Evolutionary conservation across 2,888 invertebrate species (phyloP).

Genomic region (Tanaodytes sp.): DNA sequence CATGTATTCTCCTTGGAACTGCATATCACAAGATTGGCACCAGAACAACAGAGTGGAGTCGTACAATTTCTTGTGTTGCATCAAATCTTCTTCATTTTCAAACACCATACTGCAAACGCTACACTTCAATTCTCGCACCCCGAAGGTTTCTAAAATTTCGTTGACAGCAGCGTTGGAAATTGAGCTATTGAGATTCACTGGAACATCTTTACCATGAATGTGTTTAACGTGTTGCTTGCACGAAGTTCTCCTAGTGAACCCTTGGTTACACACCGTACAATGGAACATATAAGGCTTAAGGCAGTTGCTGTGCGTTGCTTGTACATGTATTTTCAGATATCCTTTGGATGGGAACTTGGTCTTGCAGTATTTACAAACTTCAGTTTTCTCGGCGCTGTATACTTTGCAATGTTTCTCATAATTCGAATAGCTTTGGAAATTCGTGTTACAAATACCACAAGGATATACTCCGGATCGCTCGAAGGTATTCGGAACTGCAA

Average conservation of each 20-base stretch:
- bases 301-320: constrained; percentile 23
- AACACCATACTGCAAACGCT: constrained; percentile 32
- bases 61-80: constrained; percentile 24
- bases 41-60: constrained; percentile 11
- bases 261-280: constrained; percentile 43
- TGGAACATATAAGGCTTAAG: neutral
- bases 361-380: constrained; percentile 18
- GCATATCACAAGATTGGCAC: constrained; percentile 32
- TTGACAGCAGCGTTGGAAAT: neutral
- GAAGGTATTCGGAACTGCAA: neutral
- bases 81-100: constrained; percentile 32
- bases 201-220: constrained; percentile 30
- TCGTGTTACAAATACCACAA: constrained; percentile 32
- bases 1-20: constrained; percentile 38
- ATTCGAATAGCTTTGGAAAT: constrained; percentile 38
- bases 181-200: neutral
- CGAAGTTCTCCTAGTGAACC: constrained; percentile 17
- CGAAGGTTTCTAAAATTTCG: neutral
- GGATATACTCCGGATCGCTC: constrained; percentile 19
- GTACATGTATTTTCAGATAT: constrained; percentile 18
- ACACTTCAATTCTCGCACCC: constrained; percentile 18
- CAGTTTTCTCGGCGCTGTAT: constrained; percentile 1
- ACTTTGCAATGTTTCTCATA: constrained; percentile 31
- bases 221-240: constrained; percentile 38
- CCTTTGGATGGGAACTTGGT: constrained; percentile 23